A percentile compares a stretch with the other conserved stretches of the same genome.
Conservation (phyloP, 2,113 vertebrate genomes). For the Myotis davidii region DNA sequence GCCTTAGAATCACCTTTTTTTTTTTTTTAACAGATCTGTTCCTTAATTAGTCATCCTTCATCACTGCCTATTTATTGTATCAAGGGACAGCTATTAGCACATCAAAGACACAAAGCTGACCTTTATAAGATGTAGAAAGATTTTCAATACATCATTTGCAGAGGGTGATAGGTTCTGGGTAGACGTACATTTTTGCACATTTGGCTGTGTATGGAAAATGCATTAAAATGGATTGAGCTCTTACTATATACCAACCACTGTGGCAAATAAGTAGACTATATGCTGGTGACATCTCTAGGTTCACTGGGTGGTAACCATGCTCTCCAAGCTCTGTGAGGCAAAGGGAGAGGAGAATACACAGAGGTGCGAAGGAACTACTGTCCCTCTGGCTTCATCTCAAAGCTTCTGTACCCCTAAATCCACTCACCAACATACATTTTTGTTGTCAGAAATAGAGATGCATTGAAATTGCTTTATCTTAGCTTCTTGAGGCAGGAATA, state of each 20-base stretch:
- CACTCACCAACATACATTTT: background rate
- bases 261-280: background rate
- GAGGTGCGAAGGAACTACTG: background rate
- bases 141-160: slow-evolving; percentile 33
- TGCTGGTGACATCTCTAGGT: background rate
- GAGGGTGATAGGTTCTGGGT: background rate
- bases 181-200: slow-evolving; percentile 5
- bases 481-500: background rate
- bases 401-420: background rate
- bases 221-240: background rate
- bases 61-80: slow-evolving; percentile 8
- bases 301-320: background rate
- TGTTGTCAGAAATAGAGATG: background rate
- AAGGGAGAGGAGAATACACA: background rate
- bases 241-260: background rate
- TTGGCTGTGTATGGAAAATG: slow-evolving; percentile 3
- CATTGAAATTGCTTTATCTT: background rate
- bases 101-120: background rate
- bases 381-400: background rate
- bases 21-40: background rate
- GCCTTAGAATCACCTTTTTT: background rate
- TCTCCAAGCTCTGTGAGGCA: background rate
- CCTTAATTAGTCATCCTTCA: background rate
- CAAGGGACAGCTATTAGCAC: background rate
- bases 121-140: slow-evolving; percentile 9